These are phyloP conservation scores for Heliangelus exortis DNA, from an alignment of 2,797 vertebrate species.

Conservation along the genomic window DNA sequence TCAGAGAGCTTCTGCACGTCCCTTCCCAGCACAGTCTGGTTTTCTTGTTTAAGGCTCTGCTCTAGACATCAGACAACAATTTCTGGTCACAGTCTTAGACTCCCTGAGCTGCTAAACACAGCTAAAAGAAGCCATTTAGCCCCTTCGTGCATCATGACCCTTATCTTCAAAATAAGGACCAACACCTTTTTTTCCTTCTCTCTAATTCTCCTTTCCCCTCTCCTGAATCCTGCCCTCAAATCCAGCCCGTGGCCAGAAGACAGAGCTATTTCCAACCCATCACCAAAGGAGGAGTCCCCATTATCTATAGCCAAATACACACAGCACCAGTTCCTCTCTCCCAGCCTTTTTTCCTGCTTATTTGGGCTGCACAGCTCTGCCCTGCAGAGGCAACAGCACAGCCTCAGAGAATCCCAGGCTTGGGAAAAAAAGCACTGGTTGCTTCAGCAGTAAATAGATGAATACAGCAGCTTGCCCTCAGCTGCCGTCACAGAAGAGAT, in stretches of 20 bases:
- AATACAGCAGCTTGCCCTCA: conserved; percentile 14
- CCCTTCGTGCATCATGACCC: background rate
- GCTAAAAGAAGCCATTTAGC: background rate
- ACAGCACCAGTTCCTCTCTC: background rate
- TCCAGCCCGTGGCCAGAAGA: background rate
- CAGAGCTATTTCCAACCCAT: background rate
- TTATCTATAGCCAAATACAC: background rate
- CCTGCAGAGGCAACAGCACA: background rate
- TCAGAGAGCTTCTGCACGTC: background rate
- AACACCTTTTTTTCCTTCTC: background rate
- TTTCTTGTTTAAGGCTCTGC: background rate
- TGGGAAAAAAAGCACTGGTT: background rate
- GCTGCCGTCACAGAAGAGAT: background rate
- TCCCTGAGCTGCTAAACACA: background rate
- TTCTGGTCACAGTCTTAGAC: background rate
- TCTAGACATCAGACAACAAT: background rate
- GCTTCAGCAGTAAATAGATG: background rate
- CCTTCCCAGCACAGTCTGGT: background rate
- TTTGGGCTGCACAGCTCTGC: background rate
- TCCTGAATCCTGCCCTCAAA: background rate
- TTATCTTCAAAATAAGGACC: background rate
- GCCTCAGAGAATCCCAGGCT: background rate
- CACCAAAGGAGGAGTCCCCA: background rate
- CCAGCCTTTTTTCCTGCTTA: background rate
- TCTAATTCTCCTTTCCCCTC: rapidly evolving